Percentiles rank a stretch among this genome's conserved stretches.
These are phyloP conservation scores for Protomyctophum bolini DNA, from an alignment of 2,113 vertebrate species.

Conservation along the genomic window DNA sequence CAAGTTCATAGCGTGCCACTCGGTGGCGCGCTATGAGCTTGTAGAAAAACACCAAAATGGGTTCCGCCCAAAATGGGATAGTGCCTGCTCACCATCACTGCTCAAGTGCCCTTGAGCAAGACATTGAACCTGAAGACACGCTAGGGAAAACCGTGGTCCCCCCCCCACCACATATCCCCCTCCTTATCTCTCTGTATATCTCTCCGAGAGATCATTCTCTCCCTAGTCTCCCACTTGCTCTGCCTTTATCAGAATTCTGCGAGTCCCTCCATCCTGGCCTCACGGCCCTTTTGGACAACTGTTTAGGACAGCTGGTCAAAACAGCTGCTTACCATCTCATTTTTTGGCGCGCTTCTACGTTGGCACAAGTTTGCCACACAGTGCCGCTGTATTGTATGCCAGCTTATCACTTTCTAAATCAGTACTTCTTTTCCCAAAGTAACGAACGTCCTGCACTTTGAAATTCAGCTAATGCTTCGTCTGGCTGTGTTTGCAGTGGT, in stretches of 20 bases:
- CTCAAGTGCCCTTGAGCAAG: constrained; percentile 35
- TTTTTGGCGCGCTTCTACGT: constrained; percentile 38
- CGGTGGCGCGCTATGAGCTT: no score
- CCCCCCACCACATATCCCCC: constrained; percentile 66
- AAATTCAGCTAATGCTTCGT: background rate
- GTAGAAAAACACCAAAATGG: no score
- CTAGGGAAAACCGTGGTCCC: background rate
- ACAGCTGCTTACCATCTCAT: constrained; percentile 59
- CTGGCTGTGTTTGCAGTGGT: background rate
- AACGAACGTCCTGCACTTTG: background rate
- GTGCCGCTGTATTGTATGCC: constrained; percentile 2
- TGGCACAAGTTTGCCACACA: constrained; percentile 19
- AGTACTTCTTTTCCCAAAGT: constrained; percentile 14
- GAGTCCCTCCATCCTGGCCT: constrained; percentile 50
- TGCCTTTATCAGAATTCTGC: constrained; percentile 58
- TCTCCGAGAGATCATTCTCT: constrained; percentile 1
- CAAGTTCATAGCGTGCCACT: no score
- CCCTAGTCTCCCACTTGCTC: background rate
- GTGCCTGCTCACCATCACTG: no score
- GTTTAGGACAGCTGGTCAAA: constrained; percentile 53
- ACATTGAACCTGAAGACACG: background rate
- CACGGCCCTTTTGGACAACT: constrained; percentile 53
- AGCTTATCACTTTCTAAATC: constrained; percentile 37
- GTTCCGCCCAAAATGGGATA: no score
- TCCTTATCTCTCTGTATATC: constrained; percentile 54